Conservation (phyloP, 2,888 invertebrate species). For the Aphrophora alni region DNA sequence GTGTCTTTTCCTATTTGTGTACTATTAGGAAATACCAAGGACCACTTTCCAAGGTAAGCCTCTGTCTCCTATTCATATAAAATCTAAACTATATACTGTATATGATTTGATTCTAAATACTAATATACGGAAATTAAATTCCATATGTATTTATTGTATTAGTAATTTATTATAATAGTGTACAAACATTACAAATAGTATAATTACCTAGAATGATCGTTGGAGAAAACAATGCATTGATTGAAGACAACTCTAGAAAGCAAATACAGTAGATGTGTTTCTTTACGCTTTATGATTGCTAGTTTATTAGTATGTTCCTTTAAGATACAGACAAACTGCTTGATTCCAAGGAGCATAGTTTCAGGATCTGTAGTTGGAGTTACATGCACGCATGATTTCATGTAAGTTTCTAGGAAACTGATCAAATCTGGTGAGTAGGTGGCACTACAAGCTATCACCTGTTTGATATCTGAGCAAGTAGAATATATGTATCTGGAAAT, state of each 20-base stretch:
- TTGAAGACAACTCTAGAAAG: conserved; percentile 77
- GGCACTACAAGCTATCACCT: conserved; percentile 92
- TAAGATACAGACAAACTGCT: conserved; percentile 75
- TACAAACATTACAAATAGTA: background rate
- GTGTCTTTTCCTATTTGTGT: too few species aligned
- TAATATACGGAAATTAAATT: too few species aligned
- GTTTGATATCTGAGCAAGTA: conserved; percentile 75
- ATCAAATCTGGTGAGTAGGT: conserved; percentile 84
- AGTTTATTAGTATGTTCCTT: conserved; percentile 65
- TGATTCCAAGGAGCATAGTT: conserved; percentile 78
- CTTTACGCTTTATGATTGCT: conserved; percentile 70
- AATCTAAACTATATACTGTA: too few species aligned
- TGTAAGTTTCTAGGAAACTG: conserved; percentile 72
- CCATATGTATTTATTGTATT: too few species aligned
- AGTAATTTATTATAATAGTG: background rate
- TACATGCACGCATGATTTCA: conserved; percentile 78
- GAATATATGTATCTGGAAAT: conserved; percentile 72
- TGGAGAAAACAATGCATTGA: conserved; percentile 92
- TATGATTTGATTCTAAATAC: too few species aligned
- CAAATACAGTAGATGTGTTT: conserved; percentile 69
- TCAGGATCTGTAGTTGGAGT: conserved; percentile 64
- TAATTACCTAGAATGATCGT: conserved; percentile 74
- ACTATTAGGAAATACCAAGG: too few species aligned
- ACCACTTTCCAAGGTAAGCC: too few species aligned
- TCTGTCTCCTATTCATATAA: too few species aligned